Evolutionary conservation across 1,140 invertebrate species (phyloP).

Genomic region (Drosophila sp.): DNA sequence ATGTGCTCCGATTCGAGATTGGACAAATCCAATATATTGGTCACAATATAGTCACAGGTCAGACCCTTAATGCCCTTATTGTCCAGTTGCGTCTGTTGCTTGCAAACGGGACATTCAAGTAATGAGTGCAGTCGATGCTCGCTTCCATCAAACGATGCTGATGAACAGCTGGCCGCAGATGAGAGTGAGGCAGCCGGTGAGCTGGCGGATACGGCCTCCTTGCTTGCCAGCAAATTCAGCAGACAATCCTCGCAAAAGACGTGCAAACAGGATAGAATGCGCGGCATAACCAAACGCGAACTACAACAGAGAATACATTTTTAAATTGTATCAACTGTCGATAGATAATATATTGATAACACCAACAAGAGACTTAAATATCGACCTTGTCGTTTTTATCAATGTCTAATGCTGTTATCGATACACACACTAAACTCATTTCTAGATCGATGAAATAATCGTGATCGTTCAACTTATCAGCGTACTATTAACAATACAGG

Average conservation of each 20-base stretch:
- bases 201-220: constrained; percentile 85
- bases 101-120: constrained; percentile 90
- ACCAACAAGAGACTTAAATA: constrained; percentile 8
- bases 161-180: constrained; percentile 78
- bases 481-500: not conserved
- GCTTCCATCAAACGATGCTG: constrained; percentile 71
- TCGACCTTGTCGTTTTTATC: too few relatives aligned
- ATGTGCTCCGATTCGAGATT: constrained; percentile 91
- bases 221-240: constrained; percentile 89
- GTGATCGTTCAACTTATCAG: too few relatives aligned
- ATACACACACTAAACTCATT: too few relatives aligned
- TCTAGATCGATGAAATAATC: too few relatives aligned
- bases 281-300: constrained; percentile 90
- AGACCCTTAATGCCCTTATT: constrained; percentile 90
- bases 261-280: constrained; percentile 95
- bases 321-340: not conserved
- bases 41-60: constrained; percentile 92
- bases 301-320: constrained; percentile 23
- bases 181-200: constrained; percentile 54
- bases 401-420: too few relatives aligned
- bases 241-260: constrained; percentile 96
- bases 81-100: constrained; percentile 92
- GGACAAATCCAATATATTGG: constrained; percentile 93
- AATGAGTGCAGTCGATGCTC: constrained; percentile 56
- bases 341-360: not conserved